Conservation (phyloP, 1,140 invertebrate species). For the Paraescarpia echinospica region DNA sequence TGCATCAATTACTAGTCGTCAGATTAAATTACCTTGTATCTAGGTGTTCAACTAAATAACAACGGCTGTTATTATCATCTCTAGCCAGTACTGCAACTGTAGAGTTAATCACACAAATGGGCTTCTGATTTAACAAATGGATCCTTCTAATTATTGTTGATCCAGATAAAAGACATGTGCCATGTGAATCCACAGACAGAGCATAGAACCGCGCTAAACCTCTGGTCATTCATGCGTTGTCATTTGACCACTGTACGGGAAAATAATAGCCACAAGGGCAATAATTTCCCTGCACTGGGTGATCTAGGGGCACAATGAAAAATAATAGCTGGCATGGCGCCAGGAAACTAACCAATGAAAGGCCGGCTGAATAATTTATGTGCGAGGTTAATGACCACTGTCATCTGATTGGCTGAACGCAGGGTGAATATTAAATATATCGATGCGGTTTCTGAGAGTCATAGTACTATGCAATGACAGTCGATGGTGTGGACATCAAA, state of each 20-base stretch:
- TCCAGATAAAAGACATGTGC: not conserved
- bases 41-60: not conserved
- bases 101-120: not conserved
- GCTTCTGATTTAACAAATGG: not conserved
- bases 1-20: not conserved
- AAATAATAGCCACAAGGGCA: not conserved
- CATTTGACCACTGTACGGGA: not conserved
- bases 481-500: not conserved
- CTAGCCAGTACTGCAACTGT: not conserved
- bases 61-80: not conserved
- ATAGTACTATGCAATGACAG: not conserved
- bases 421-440: not conserved
- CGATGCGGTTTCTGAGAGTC: not conserved
- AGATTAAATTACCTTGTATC: not conserved
- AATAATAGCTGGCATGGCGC: not conserved
- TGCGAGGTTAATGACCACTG: not conserved
- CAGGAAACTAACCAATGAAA: not conserved
- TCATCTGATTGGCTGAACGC: not conserved
- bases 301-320: not conserved
- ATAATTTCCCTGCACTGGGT: not conserved
- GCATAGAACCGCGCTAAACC: not conserved
- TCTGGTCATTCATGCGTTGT: not conserved
- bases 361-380: not conserved
- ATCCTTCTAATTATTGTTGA: not conserved
- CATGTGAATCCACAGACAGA: too few species aligned